These are phyloP conservation scores for Aquatica leii DNA, from an alignment of 2,888 invertebrate species.

Conservation along the genomic window DNA sequence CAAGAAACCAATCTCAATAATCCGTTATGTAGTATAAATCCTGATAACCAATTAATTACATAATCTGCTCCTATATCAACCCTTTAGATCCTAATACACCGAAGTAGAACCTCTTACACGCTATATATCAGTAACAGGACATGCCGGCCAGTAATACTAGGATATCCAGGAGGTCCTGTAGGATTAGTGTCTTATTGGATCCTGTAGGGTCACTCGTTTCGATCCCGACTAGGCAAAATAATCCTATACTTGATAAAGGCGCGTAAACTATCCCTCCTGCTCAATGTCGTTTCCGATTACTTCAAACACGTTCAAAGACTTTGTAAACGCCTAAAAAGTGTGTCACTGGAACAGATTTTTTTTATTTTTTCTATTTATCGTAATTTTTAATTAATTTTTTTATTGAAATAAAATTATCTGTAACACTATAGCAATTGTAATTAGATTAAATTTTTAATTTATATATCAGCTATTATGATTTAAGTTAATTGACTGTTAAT, in stretches of 20 bases:
- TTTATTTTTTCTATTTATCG: no score
- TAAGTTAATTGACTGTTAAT: no score
- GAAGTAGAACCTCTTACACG: slow-evolving; percentile 40
- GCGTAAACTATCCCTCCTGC: slow-evolving; percentile 34
- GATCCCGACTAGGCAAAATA: slow-evolving; percentile 53
- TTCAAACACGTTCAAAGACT: slow-evolving; percentile 20
- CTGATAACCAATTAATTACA: slow-evolving; percentile 60
- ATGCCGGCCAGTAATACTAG: slow-evolving; percentile 46
- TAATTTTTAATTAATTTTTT: no score
- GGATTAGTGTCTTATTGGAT: slow-evolving; percentile 61
- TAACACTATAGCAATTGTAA: no score
- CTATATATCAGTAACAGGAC: slow-evolving; percentile 48
- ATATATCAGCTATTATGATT: no score
- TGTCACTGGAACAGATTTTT: not conserved
- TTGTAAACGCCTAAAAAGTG: not conserved
- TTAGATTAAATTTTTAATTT: no score
- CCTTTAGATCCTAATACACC: slow-evolving; percentile 49
- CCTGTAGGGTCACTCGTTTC: slow-evolving; percentile 54
- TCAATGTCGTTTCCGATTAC: slow-evolving; percentile 25
- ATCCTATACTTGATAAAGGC: slow-evolving; percentile 56
- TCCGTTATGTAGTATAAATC: slow-evolving; percentile 39
- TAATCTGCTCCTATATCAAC: slow-evolving; percentile 56
- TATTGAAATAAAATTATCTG: no score
- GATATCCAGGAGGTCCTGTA: slow-evolving; percentile 52
- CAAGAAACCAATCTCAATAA: slow-evolving; percentile 38